These are phyloP conservation scores for Heliconius erato DNA, from an alignment of 2,888 invertebrate genomes.

Conservation along the genomic window DNA sequence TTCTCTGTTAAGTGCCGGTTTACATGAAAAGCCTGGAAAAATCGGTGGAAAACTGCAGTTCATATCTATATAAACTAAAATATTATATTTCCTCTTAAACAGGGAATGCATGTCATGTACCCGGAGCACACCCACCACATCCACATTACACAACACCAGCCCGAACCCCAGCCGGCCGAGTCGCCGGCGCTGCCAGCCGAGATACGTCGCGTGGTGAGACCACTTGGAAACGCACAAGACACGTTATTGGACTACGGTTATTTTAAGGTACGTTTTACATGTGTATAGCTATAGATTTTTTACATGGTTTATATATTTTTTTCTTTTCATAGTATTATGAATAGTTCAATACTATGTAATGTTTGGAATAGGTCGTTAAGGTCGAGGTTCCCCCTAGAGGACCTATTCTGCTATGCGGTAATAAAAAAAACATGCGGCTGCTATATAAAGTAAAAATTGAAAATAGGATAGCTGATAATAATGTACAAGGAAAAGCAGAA, in stretches of 20 bases:
- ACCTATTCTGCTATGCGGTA: too few species aligned
- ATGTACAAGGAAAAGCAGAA: too few species aligned
- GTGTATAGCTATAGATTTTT: background rate
- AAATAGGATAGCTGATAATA: too few species aligned
- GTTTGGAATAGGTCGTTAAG: too few species aligned
- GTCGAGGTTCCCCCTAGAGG: too few species aligned
- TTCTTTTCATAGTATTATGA: background rate
- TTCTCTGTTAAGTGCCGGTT: too few species aligned
- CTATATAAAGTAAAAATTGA: too few species aligned
- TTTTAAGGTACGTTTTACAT: slow-evolving; percentile 70
- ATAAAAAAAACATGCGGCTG: too few species aligned
- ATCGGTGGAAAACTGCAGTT: too few species aligned
- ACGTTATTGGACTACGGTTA: slow-evolving; percentile 67
- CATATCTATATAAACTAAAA: too few species aligned
- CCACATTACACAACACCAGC: slow-evolving; percentile 78
- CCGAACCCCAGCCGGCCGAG: slow-evolving; percentile 72
- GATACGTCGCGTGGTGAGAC: slow-evolving; percentile 80
- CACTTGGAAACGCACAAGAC: slow-evolving; percentile 55
- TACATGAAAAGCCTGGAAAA: too few species aligned
- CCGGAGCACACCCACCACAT: slow-evolving; percentile 85
- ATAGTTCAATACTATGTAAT: too few species aligned
- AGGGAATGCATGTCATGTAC: slow-evolving; percentile 96
- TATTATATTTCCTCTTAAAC: slow-evolving; percentile 46
- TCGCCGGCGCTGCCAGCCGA: slow-evolving; percentile 80
- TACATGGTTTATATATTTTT: background rate